Evolutionary conservation across 2,113 vertebrate genomes (phyloP).

Genomic region (Astur gentilis): DNA sequence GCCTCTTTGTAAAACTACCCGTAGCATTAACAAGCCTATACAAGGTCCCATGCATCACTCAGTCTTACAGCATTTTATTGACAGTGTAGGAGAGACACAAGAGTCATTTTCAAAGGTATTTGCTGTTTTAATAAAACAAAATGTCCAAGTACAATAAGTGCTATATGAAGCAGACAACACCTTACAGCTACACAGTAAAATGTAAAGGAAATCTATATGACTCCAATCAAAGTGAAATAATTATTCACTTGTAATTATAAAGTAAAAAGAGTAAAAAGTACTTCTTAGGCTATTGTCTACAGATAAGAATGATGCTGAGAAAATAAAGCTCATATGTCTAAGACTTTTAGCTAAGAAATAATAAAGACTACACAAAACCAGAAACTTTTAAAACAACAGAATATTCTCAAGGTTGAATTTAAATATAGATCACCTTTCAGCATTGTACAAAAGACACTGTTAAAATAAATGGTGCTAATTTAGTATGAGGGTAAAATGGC

Average conservation of each 20-base stretch:
- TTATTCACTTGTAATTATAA: not conserved
- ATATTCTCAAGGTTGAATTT: not conserved
- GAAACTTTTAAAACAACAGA: not conserved
- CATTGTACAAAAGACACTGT: not conserved
- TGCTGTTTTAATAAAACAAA: not conserved
- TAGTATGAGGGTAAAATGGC: not conserved
- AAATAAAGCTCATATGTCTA: not conserved
- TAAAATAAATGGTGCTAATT: conserved; percentile 53
- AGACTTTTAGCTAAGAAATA: not conserved
- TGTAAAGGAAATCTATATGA: not conserved
- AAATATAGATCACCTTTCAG: conserved; percentile 3
- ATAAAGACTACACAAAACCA: not conserved
- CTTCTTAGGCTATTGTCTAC: not conserved
- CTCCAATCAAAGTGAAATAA: not conserved
- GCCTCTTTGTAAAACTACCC: not conserved
- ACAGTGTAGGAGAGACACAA: not conserved
- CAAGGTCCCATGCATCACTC: not conserved
- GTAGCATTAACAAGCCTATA: not conserved
- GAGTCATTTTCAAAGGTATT: not conserved
- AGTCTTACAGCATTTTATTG: not conserved
- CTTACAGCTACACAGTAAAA: not conserved
- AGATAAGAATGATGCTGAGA: not conserved
- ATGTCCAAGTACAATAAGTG: not conserved
- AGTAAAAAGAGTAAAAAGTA: not conserved
- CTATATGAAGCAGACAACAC: not conserved